Conservation (phyloP, 64 coral and sea anemone species). For the Orbicella faveolata region DNA sequence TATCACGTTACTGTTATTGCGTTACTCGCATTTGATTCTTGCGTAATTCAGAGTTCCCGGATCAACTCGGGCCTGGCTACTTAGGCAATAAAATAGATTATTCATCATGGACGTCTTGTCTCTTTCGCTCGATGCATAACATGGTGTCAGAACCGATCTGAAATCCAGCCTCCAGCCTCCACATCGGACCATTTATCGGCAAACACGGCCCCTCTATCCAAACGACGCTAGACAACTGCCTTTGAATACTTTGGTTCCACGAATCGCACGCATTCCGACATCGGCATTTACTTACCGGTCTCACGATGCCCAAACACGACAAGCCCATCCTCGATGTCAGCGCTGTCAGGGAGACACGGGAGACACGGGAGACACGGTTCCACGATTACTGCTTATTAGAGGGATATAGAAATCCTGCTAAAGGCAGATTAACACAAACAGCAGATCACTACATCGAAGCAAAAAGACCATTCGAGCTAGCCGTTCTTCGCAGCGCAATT, state of each 20-base stretch:
- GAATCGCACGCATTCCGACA: not conserved
- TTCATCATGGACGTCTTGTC: too few species aligned
- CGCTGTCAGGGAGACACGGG: conserved; percentile 31
- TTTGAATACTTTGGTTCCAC: not conserved
- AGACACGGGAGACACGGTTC: conserved; percentile 46
- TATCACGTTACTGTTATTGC: too few species aligned
- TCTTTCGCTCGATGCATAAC: too few species aligned
- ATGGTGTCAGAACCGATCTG: too few species aligned
- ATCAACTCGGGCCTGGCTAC: too few species aligned
- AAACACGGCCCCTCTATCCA: not conserved
- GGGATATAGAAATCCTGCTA: conserved; percentile 32
- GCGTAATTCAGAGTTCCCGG: too few species aligned
- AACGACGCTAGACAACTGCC: conserved; percentile 10
- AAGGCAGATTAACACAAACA: conserved; percentile 47
- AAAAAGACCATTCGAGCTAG: conserved; percentile 58
- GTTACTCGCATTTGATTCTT: too few species aligned
- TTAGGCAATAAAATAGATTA: too few species aligned
- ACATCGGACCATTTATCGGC: not conserved
- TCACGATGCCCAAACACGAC: conserved; percentile 30
- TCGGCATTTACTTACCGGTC: conserved; percentile 2
- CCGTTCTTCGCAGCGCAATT: conserved; percentile 43
- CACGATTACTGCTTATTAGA: conserved; percentile 48
- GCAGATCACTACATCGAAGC: conserved; percentile 45
- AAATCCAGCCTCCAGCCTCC: conserved; percentile 15
- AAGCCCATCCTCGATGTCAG: conserved; percentile 15